phyloP scores from a whole-genome alignment of 1,140 invertebrate genomes.

The Nephila pilipes region DNA sequence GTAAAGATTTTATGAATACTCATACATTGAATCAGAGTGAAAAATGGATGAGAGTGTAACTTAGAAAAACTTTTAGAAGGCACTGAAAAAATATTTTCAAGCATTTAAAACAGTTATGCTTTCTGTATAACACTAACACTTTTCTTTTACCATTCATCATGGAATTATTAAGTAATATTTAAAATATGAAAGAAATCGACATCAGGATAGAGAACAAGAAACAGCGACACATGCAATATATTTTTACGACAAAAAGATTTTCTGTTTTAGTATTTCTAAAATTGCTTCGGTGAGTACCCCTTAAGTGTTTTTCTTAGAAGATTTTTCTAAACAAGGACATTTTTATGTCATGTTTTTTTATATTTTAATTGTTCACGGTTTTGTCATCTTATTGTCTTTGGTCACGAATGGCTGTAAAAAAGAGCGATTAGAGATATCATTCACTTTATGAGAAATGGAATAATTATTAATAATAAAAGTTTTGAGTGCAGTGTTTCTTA shows the following conservation, averaged over 20 bases:
- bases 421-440: background rate
- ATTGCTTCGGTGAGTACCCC: background rate
- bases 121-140: too few species aligned
- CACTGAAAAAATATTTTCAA: too few species aligned
- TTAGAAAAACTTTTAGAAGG: too few species aligned
- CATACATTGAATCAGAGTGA: too few species aligned
- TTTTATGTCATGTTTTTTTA: slow-evolving; percentile 6
- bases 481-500: background rate
- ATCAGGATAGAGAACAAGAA: too few species aligned
- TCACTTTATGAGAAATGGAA: background rate
- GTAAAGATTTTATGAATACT: too few species aligned
- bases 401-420: background rate
- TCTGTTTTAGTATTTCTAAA: background rate
- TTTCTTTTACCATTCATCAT: too few species aligned
- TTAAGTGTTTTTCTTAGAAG: background rate
- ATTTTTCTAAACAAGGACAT: background rate
- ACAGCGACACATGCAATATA: background rate
- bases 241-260: background rate
- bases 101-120: too few species aligned
- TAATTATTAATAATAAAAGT: background rate
- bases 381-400: slow-evolving; percentile 23
- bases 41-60: too few species aligned
- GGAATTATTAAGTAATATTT: too few species aligned
- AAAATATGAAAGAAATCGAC: too few species aligned
- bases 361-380: background rate